Conservation (phyloP, 2,797 vertebrate species). For the Gymnodraco acuticeps region DNA sequence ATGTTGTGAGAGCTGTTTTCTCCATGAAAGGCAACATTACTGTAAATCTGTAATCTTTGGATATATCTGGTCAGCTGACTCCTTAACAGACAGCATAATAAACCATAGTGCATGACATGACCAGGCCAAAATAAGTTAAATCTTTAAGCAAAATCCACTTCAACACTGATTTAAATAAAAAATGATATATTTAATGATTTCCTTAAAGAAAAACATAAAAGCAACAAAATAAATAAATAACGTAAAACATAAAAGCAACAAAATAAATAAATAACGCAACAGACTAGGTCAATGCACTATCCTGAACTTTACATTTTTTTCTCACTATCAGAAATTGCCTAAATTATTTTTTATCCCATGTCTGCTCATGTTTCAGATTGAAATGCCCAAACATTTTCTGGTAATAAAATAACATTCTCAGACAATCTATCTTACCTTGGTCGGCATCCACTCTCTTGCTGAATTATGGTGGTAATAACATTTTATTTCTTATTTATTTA, state of each 20-base stretch:
- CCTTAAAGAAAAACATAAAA: too few relatives aligned
- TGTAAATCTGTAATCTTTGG: neutral
- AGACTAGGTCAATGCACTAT: neutral
- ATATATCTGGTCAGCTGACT: neutral
- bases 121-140: neutral
- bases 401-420: neutral
- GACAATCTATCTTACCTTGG: neutral
- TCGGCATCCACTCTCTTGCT: neutral
- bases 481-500: neutral
- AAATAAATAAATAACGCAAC: neutral
- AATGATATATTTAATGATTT: too few relatives aligned
- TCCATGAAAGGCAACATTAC: neutral
- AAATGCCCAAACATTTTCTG: neutral
- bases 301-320: neutral
- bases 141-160: neutral
- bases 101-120: neutral
- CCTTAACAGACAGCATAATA: slow-evolving; percentile 4
- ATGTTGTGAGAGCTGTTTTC: neutral
- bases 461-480: neutral
- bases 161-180: neutral
- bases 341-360: neutral
- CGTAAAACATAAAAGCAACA: too few relatives aligned
- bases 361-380: neutral
- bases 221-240: neutral
- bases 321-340: neutral